Evolutionary conservation across 2,797 vertebrate species (phyloP), one percentile per base, ranked within the genome.

Genomic region (Chelmon rostratus): DNA sequence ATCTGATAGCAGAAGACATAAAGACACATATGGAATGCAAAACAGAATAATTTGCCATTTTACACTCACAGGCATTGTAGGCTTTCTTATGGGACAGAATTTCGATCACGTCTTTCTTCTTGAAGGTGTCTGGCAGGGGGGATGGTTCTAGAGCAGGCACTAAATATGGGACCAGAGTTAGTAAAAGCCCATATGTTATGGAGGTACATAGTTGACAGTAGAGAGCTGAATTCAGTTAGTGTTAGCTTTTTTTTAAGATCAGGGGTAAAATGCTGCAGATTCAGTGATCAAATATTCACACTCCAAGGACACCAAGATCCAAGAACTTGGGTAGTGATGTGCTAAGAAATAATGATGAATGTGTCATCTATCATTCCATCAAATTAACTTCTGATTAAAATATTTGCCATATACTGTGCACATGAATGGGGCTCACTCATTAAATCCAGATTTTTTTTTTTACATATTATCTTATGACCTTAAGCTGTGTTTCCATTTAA

Each of bases 11-110:
- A 18, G 6, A 11, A 49, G 2, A 71, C n/a, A 65, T 10, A 50
- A 53, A 67, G 33, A 49, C 19, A 52, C 7, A 44, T 23, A 54
- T 9, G 2, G 16, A 23, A 57, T 31, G 28, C 4, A 44, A 19
- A 40, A 16, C 44, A 31, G 8, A 65, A 44, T 23, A n/a, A 16
- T 46, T 28, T 16, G 0, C 6, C 7, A n/a, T 50, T 44, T 56
- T 58, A 66, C 78, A 96, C 97, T 96, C 89, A 99, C 98, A 99
- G 78, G 97, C 98, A 80, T 99, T 99, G 91, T 99, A 98, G 86
- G 98, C 98, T 90, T 99, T 99, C 93, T 99, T 99, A 93, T 97
- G 97, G 67, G 98, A 99, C 76, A 99, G 94, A 89, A 99, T 99
- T 95, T 98, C 96, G 76, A 99, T 95, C 82, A 98, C 95, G 21